Percentiles rank a stretch among this genome's conserved stretches.
phyloP scores from a whole-genome alignment of 2,113 vertebrate genomes.

The Brachyistius frenatus region DNA sequence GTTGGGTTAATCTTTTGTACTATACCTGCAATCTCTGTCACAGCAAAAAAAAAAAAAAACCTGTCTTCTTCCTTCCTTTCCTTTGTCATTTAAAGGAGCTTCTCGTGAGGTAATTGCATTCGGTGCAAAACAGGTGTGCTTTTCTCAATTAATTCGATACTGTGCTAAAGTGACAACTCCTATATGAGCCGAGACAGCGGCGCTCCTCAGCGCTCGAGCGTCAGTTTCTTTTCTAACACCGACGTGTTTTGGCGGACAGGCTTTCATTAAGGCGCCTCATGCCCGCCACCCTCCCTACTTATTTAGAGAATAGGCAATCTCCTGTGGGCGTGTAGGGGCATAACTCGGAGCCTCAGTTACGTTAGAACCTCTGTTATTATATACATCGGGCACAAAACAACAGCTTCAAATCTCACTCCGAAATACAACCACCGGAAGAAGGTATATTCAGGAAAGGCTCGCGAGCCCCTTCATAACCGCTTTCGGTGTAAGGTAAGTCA shows the following conservation, averaged over 20 bases:
- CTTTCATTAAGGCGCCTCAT: neutral
- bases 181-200: no score
- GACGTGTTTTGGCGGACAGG: slow-evolving; percentile 1
- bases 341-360: neutral
- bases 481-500: no score
- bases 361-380: neutral
- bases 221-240: neutral
- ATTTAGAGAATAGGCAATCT: neutral
- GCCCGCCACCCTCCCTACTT: neutral
- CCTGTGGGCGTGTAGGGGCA: neutral
- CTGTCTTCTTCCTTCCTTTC: neutral
- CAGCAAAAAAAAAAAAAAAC: no score
- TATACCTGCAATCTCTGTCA: no score
- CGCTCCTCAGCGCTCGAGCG: neutral
- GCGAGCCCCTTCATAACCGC: no score
- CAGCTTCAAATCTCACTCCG: no score
- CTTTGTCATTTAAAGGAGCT: no score
- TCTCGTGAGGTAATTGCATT: neutral
- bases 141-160: slow-evolving; percentile 13
- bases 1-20: no score
- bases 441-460: no score
- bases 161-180: slow-evolving; percentile 19
- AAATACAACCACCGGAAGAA: no score
- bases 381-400: no score
- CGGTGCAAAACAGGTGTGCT: neutral